A percentile compares a stretch with the other conserved stretches of the same genome.
Conservation (phyloP, 2,797 vertebrate genomes). For the Lates japonicus region DNA sequence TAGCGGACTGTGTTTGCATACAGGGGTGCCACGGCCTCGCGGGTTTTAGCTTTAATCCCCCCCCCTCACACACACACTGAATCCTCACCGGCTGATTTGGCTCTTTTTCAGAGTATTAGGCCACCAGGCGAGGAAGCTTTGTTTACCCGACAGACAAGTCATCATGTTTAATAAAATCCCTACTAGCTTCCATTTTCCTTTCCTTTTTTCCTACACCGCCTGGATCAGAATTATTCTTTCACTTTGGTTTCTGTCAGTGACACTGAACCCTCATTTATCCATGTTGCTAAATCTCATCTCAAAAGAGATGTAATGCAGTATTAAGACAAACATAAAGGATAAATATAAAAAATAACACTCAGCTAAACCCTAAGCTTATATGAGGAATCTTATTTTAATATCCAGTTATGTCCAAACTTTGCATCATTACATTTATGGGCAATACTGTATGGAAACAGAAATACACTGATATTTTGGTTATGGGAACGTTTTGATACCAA, state of each 20-base stretch:
- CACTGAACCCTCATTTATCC: slow-evolving; percentile 17
- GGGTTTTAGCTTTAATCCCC: slow-evolving; percentile 77
- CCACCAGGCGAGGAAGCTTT: slow-evolving; percentile 79
- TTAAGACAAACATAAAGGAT: neutral
- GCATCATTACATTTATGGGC: too few relatives aligned
- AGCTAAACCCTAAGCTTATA: neutral
- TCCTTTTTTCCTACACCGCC: neutral
- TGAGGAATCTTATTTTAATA: neutral
- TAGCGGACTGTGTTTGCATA: slow-evolving; percentile 80
- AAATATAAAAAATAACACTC: neutral
- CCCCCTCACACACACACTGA: slow-evolving; percentile 44
- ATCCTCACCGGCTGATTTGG: slow-evolving; percentile 80
- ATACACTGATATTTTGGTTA: neutral
- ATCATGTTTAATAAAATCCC: slow-evolving; percentile 70
- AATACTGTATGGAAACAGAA: neutral
- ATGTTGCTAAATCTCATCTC: slow-evolving; percentile 1
- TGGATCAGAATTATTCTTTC: slow-evolving; percentile 19
- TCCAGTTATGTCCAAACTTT: too few relatives aligned
- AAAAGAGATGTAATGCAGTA: neutral
- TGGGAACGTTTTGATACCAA: neutral
- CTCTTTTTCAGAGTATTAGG: slow-evolving; percentile 82
- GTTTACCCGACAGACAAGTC: slow-evolving; percentile 77
- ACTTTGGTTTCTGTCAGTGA: slow-evolving; percentile 24
- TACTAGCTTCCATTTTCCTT: slow-evolving; percentile 36
- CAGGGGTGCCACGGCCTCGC: slow-evolving; percentile 66